Evolutionary conservation across 1,140 invertebrate genomes (phyloP).

Genomic region (Trachelipus rathkii): DNA sequence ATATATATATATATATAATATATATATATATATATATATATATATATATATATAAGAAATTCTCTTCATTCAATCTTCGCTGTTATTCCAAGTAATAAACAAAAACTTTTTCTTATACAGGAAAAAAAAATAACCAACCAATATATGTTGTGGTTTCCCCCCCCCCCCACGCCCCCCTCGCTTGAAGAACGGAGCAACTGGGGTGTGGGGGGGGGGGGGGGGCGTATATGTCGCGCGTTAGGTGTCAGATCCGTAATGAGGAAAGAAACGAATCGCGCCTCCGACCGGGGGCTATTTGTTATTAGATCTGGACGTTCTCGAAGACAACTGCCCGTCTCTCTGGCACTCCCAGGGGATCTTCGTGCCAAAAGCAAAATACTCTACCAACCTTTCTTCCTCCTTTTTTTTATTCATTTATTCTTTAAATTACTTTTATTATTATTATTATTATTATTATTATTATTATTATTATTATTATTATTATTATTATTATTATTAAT

Average conservation of each 20-base stretch:
- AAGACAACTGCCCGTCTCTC: constrained; percentile 8
- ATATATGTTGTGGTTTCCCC: background rate
- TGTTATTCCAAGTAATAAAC: background rate
- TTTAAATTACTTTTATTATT: no score
- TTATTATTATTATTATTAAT: no score
- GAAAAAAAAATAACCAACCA: background rate
- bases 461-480: no score
- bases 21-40: constrained; percentile 15
- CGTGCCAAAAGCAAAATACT: background rate
- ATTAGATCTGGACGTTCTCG: background rate
- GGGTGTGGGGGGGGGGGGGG: background rate
- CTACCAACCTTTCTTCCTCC: no score
- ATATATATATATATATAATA: background rate
- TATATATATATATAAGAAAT: background rate
- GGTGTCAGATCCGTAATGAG: background rate
- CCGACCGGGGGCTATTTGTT: constrained; percentile 5
- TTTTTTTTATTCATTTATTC: no score
- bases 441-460: no score
- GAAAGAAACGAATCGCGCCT: background rate
- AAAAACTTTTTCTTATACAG: background rate
- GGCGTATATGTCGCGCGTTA: background rate
- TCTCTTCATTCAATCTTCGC: background rate
- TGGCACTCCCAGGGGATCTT: background rate
- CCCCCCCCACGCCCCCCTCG: background rate
- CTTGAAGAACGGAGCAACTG: background rate